Percentiles rank a stretch among this genome's conserved stretches.
Conservation (phyloP, 2,888 invertebrate species). For the Euplagia quadripunctaria region DNA sequence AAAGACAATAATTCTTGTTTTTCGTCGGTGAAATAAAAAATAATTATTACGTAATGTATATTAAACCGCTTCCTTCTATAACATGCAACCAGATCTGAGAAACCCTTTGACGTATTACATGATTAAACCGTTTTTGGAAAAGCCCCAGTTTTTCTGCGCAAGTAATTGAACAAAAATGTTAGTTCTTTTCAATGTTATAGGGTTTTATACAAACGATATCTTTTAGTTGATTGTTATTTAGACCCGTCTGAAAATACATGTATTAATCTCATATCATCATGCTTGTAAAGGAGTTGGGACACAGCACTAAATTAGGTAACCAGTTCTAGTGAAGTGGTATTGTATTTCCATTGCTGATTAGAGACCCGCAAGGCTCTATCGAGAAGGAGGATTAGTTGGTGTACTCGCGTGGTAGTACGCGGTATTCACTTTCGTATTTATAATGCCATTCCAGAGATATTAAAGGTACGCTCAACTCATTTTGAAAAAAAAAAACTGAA, state of each 20-base stretch:
- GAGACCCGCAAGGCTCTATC: not conserved
- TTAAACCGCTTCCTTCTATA: constrained; percentile 33
- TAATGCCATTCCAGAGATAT: too few relatives aligned
- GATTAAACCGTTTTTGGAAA: constrained; percentile 59
- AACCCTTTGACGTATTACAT: constrained; percentile 61
- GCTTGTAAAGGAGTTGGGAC: not conserved
- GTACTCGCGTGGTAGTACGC: too few relatives aligned
- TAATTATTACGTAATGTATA: not conserved
- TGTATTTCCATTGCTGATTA: not conserved
- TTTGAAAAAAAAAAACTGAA: too few relatives aligned
- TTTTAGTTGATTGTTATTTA: constrained; percentile 38
- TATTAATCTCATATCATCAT: not conserved
- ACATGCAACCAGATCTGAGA: constrained; percentile 31
- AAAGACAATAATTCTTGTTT: too few relatives aligned
- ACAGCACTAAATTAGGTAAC: not conserved
- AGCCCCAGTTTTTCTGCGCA: constrained; percentile 47
- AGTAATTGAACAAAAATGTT: constrained; percentile 56
- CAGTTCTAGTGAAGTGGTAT: not conserved
- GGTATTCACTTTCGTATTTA: too few relatives aligned
- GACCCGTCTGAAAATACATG: not conserved
- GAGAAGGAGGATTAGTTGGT: too few relatives aligned
- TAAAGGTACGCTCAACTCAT: too few relatives aligned
- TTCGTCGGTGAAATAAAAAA: not conserved
- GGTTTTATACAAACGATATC: constrained; percentile 35
- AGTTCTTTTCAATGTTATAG: constrained; percentile 35